A percentile compares a stretch with the other conserved stretches of the same genome.
Conservation (phyloP, 2,888 invertebrate species). For the Seladonia tumulorum region DNA sequence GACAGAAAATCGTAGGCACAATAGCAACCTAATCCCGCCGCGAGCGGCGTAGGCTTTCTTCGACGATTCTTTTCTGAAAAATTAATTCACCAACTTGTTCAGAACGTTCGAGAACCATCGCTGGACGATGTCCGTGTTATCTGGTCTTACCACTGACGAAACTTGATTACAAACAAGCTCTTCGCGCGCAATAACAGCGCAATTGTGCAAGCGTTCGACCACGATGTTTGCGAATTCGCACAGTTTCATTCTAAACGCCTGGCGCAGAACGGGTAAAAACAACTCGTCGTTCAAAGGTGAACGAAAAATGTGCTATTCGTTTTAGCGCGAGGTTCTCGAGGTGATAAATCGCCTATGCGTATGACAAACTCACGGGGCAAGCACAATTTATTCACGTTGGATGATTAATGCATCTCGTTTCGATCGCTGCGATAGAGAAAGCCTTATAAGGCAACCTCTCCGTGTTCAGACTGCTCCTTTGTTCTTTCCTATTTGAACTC, state of each 20-base stretch:
- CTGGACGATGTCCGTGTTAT: constrained; percentile 10
- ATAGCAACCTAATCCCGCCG: neutral
- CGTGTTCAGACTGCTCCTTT: neutral
- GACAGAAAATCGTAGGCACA: too few relatives aligned
- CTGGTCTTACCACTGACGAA: constrained; percentile 28
- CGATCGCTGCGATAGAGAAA: neutral
- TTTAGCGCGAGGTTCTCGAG: neutral
- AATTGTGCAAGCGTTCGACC: constrained; percentile 17
- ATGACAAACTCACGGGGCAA: neutral
- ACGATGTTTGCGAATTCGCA: neutral
- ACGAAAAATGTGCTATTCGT: neutral
- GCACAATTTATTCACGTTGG: neutral
- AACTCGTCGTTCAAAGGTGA: neutral
- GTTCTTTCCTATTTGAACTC: neutral
- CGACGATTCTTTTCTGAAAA: neutral
- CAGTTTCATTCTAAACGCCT: neutral
- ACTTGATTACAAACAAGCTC: constrained; percentile 22
- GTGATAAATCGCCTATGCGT: neutral
- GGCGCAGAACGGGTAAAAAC: neutral
- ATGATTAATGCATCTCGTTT: neutral
- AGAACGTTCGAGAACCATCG: neutral
- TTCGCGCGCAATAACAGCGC: neutral
- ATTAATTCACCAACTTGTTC: neutral
- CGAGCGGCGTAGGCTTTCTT: neutral
- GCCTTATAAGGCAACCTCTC: neutral